Evolutionary conservation across 2,888 invertebrate species (phyloP).

Genomic region (Microplitis deprimator): DNA sequence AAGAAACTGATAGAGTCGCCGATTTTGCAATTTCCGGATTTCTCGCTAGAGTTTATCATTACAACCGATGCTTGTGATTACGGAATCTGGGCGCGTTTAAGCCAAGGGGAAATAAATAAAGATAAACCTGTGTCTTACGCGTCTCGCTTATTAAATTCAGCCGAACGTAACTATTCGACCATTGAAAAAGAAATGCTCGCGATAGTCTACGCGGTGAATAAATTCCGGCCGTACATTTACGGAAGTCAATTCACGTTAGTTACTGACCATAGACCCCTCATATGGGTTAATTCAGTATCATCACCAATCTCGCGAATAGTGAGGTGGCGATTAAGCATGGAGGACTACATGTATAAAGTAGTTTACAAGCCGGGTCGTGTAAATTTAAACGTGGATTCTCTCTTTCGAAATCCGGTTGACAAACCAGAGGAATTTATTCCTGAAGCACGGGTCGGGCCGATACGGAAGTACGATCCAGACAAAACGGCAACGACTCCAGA

Average conservation of each 20-base stretch:
- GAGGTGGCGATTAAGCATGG: background rate
- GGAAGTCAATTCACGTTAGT: conserved; percentile 40
- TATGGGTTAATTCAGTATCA: background rate
- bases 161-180: conserved; percentile 42
- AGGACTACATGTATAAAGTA: background rate
- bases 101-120: background rate
- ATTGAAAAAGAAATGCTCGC: conserved; percentile 42
- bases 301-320: background rate
- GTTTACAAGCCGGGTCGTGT: no score
- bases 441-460: background rate
- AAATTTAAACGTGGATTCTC: no score
- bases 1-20: no score
- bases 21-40: no score
- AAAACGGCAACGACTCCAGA: no score
- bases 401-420: no score
- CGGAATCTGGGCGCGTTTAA: background rate
- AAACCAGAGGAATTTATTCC: background rate
- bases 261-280: background rate
- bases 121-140: conserved; percentile 21
- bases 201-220: conserved; percentile 35
- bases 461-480: background rate
- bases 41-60: no score
- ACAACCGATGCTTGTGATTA: background rate
- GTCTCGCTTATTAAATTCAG: conserved; percentile 34
- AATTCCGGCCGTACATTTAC: conserved; percentile 43